phyloP scores from a whole-genome alignment of 1,140 invertebrate species.

The Magallana ariakensis region DNA sequence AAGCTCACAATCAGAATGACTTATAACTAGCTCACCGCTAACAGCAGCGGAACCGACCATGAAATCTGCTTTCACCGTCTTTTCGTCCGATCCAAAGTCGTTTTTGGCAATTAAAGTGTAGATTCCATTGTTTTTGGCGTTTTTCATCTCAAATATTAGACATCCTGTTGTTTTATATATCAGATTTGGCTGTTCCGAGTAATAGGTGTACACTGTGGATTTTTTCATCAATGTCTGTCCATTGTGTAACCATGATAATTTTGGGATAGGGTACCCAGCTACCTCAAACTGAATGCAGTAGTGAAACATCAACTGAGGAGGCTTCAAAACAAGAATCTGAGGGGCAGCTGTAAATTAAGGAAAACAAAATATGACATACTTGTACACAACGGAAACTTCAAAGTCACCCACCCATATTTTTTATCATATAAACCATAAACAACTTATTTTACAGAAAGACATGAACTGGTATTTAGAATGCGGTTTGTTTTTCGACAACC shows the following conservation, averaged over 20 bases:
- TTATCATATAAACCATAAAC: not conserved
- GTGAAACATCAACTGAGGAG: conserved; percentile 59
- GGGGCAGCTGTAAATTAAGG: conserved; percentile 56
- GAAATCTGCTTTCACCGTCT: conserved; percentile 43
- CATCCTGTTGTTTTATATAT: conserved; percentile 55
- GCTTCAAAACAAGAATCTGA: conserved; percentile 45
- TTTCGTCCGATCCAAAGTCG: conserved; percentile 62
- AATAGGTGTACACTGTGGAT: conserved; percentile 11
- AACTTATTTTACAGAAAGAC: not conserved
- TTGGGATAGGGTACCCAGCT: conserved; percentile 68
- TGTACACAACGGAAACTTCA: too few relatives aligned
- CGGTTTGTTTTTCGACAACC: too few relatives aligned
- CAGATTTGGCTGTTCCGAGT: not conserved
- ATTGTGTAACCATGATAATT: conserved; percentile 68
- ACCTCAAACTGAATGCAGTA: conserved; percentile 72
- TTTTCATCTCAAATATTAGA: conserved; percentile 57
- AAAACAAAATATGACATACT: not conserved
- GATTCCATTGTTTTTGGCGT: conserved; percentile 66
- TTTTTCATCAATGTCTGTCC: conserved; percentile 58
- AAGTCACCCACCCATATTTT: too few relatives aligned
- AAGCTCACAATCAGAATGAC: too few relatives aligned
- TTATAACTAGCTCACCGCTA: not conserved
- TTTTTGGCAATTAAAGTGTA: conserved; percentile 74
- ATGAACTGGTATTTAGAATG: too few relatives aligned
- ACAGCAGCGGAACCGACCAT: not conserved